Conservation (phyloP, 53 echinoderm and acorn worm genomes). For the Hippasteria phrygiana region DNA sequence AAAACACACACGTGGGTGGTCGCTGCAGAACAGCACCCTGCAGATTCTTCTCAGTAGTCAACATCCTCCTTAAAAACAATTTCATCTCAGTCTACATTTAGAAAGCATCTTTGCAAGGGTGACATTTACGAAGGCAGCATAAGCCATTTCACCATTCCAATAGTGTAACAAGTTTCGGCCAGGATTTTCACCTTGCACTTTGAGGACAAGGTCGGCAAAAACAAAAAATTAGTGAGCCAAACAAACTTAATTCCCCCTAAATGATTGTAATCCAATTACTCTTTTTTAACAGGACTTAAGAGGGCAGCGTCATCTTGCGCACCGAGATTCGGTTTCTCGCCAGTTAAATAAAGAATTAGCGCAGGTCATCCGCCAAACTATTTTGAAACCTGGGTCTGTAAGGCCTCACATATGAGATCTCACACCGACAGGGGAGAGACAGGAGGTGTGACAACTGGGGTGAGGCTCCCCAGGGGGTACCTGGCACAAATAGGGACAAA, state of each 20-base stretch:
- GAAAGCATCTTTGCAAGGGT: too few relatives aligned
- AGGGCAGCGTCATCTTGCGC: constrained; percentile 26
- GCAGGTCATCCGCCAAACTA: constrained; percentile 23
- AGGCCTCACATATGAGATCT: constrained; percentile 52
- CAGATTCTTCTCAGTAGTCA: too few relatives aligned
- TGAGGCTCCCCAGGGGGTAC: constrained; percentile 62
- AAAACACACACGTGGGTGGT: too few relatives aligned
- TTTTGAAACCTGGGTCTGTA: constrained; percentile 25
- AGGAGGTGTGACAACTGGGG: constrained; percentile 67
- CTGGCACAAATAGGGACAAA: constrained; percentile 63
- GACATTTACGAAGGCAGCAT: neutral
- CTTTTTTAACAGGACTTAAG: constrained; percentile 43
- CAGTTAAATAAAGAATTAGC: constrained; percentile 35
- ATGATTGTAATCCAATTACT: constrained; percentile 56
- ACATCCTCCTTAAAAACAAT: too few relatives aligned
- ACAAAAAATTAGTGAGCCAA: constrained; percentile 46
- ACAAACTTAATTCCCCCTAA: constrained; percentile 49
- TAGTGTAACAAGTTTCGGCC: neutral
- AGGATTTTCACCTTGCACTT: constrained; percentile 57
- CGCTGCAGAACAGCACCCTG: too few relatives aligned
- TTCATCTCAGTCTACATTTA: too few relatives aligned
- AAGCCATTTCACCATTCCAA: neutral
- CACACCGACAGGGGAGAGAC: constrained; percentile 51
- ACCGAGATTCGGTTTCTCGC: constrained; percentile 36
- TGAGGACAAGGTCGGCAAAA: constrained; percentile 52